Percentiles rank a stretch among this genome's conserved stretches.
phyloP scores from a whole-genome alignment of 2,888 invertebrate species.

The Agonum fuliginosum region DNA sequence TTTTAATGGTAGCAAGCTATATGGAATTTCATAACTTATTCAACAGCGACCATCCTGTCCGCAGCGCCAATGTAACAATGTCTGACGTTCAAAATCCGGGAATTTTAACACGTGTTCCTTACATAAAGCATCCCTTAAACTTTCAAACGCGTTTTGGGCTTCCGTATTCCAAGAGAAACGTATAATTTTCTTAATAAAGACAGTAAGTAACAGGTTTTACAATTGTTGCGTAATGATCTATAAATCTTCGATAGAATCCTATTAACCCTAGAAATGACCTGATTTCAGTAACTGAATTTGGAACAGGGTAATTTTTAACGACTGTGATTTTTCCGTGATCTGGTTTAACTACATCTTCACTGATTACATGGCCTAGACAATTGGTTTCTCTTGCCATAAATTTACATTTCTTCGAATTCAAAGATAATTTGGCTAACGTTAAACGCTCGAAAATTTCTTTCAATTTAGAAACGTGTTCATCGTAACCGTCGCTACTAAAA shows the following conservation, averaged over 20 bases:
- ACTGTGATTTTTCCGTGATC: constrained; percentile 59
- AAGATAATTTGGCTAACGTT: constrained; percentile 58
- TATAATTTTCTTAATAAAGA: constrained; percentile 54
- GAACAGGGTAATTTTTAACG: constrained; percentile 53
- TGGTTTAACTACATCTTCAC: constrained; percentile 56
- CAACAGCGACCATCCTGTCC: no score
- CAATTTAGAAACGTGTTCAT: constrained; percentile 61
- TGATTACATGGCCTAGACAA: constrained; percentile 60
- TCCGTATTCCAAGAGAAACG: constrained; percentile 50
- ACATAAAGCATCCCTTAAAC: constrained; percentile 50
- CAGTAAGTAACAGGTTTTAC: constrained; percentile 59
- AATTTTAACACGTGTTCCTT: constrained; percentile 62
- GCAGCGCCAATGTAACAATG: no score
- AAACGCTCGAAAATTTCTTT: constrained; percentile 61
- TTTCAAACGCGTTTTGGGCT: constrained; percentile 56
- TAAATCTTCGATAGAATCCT: constrained; percentile 60
- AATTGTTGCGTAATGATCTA: constrained; percentile 48
- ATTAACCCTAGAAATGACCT: constrained; percentile 63
- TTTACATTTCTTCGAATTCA: constrained; percentile 63
- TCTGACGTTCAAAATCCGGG: constrained; percentile 63
- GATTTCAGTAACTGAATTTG: constrained; percentile 55
- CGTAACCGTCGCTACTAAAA: constrained; percentile 50
- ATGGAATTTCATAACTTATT: no score
- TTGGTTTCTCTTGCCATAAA: constrained; percentile 61
- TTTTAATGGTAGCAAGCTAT: no score